Percentiles rank a stretch among this genome's conserved stretches.
phyloP scores from a whole-genome alignment of 2,888 invertebrate genomes.

The Drosophila pullipes region DNA sequence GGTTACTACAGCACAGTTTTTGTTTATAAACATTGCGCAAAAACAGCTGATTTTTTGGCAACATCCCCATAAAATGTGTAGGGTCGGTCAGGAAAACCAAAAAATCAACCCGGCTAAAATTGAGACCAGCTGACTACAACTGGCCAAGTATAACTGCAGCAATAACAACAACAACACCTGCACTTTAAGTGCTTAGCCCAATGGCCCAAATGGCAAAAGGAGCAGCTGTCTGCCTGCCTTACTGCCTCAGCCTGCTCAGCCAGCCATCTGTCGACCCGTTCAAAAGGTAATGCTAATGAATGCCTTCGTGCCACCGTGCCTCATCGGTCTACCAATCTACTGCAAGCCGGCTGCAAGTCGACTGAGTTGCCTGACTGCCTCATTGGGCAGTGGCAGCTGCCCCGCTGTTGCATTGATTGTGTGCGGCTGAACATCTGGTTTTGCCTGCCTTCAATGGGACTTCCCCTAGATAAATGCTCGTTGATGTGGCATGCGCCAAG shows the following conservation, averaged over 20 bases:
- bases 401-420: slow-evolving; percentile 58
- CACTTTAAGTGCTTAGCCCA: slow-evolving; percentile 57
- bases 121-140: slow-evolving; percentile 33
- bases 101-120: slow-evolving; percentile 19
- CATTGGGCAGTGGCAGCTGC: slow-evolving; percentile 36
- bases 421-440: slow-evolving; percentile 52
- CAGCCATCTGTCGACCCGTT: slow-evolving; percentile 43
- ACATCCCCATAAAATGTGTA: slow-evolving; percentile 61
- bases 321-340: neutral
- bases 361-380: slow-evolving; percentile 11
- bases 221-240: slow-evolving; percentile 32
- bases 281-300: slow-evolving; percentile 52
- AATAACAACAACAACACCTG: slow-evolving; percentile 57
- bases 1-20: slow-evolving; percentile 70
- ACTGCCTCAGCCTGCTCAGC: slow-evolving; percentile 5
- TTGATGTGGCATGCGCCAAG: slow-evolving; percentile 57
- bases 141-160: neutral
- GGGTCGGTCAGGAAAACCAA: slow-evolving; percentile 56
- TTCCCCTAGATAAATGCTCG: slow-evolving; percentile 35
- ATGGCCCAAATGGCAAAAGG: slow-evolving; percentile 11
- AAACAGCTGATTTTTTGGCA: slow-evolving; percentile 78
- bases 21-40: slow-evolving; percentile 80
- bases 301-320: slow-evolving; percentile 7
- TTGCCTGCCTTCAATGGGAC: slow-evolving; percentile 30
- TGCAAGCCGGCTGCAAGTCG: slow-evolving; percentile 30